Conservation (phyloP, 2,113 vertebrate genomes). For the Pitta sordida region DNA sequence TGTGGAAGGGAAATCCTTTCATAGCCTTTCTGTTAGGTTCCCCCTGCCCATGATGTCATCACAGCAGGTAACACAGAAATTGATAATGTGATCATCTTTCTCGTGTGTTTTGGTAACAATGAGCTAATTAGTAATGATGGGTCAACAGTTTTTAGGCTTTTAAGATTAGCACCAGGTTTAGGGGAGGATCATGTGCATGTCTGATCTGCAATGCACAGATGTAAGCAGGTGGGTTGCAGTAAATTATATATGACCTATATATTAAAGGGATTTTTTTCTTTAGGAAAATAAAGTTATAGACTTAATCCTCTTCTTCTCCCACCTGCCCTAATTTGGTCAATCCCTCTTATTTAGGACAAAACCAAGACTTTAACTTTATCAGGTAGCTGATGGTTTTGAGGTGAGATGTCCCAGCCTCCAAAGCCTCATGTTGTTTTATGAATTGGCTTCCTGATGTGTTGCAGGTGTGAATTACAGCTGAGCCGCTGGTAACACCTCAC, state of each 20-base stretch:
- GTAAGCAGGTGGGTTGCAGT: neutral
- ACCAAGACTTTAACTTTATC: neutral
- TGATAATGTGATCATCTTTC: neutral
- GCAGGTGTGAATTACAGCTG: neutral
- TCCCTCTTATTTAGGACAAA: neutral
- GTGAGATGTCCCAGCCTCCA: neutral
- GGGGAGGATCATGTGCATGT: neutral
- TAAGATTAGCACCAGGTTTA: conserved; percentile 19
- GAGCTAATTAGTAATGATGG: conserved; percentile 2
- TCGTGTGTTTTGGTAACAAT: neutral
- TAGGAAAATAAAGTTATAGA: neutral
- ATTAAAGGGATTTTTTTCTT: neutral
- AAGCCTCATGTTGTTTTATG: neutral
- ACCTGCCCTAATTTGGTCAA: neutral
- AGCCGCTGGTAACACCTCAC: neutral
- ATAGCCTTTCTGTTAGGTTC: neutral
- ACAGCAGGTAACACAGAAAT: neutral
- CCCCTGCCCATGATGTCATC: neutral
- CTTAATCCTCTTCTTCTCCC: neutral
- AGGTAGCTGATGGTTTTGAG: neutral
- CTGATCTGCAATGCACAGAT: neutral
- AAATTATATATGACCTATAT: neutral
- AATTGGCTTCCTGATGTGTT: neutral
- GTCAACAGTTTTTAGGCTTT: conserved; percentile 34
- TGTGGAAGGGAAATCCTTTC: neutral